Percentiles rank a stretch among this genome's conserved stretches.
These are phyloP conservation scores for Anoplopoma fimbria DNA, from an alignment of 2,113 vertebrate genomes.

Conservation along the genomic window DNA sequence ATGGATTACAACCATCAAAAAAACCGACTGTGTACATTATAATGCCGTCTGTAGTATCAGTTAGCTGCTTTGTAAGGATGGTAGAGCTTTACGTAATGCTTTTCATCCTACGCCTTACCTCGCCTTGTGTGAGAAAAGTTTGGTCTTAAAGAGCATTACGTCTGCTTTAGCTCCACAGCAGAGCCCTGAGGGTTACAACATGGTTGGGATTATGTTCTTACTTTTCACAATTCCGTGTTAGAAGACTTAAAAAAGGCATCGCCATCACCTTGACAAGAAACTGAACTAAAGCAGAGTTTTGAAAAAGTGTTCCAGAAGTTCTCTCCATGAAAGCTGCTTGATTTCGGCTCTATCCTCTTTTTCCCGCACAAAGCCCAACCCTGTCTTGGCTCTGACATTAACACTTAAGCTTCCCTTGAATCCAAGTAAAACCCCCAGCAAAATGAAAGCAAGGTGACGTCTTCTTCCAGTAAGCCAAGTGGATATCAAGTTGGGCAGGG, in stretches of 20 bases:
- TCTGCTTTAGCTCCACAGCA: neutral
- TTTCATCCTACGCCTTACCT: neutral
- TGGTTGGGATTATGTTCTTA: slow-evolving; percentile 22
- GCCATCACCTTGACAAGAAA: slow-evolving; percentile 20
- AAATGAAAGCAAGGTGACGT: slow-evolving; percentile 50
- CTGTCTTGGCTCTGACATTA: slow-evolving; percentile 3
- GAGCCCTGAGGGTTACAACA: neutral
- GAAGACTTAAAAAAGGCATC: neutral
- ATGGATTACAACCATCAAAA: neutral
- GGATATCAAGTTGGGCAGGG: slow-evolving; percentile 30
- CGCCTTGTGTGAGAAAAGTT: slow-evolving; percentile 13
- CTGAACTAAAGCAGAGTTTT: slow-evolving; percentile 1
- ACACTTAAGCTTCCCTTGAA: slow-evolving; percentile 21
- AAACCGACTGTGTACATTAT: no score
- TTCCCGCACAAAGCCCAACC: slow-evolving; percentile 9
- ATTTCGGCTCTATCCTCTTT: neutral
- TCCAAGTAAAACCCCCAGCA: slow-evolving; percentile 34
- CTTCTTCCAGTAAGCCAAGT: slow-evolving; percentile 33
- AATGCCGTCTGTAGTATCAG: neutral
- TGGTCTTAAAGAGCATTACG: neutral
- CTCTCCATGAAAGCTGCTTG: slow-evolving; percentile 23
- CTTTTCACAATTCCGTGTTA: neutral
- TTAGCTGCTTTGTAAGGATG: neutral
- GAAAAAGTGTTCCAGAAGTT: neutral
- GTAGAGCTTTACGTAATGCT: neutral